Base-by-base conservation (phyloP, 1,140 invertebrate species). In the Calliphora vicina region DNA sequence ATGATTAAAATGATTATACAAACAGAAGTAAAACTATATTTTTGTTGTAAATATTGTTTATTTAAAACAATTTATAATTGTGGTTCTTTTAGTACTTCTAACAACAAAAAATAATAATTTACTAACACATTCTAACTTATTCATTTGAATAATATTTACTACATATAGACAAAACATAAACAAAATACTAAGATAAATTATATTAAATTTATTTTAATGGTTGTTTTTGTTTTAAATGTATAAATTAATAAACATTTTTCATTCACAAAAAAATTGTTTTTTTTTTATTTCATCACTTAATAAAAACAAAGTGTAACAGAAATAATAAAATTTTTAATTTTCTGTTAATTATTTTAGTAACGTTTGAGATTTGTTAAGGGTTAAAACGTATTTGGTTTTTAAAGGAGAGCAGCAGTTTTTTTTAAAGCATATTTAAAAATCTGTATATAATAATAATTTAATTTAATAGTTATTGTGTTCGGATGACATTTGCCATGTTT, bases 171-270 rank as follows among this genome's bases (percentile, higher is more conserved):
- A 8, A 5, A 35, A 35, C 6, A 57, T 57, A 57, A 57, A 67
- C 61, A 67, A 67, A 67, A 23, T 23, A 15, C n/a, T 67, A 67
- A 67, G 45, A 23, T 67, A 67, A 67, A 67, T 67, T 20, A 67
- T 67, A 67, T 67, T 17, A 67, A 23, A 67, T 67, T 67, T 23
- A 67, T 67, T 25, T 67, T 9, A 67, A 15, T 57, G 15, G 2
- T 57, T 57, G 15, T n/a, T 57, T 17, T 57, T 57, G 50, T 57
- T n/a, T n/a, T 57, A 67, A 67, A 23, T 10, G 20, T 20, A 67
- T 67, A 67, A 67, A 67, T 67, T 67, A 25, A 23, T 67, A 67
- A 67, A 67, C 57, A 67, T 67, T 67, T 67, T 67, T 67, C 61
- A 25, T 67, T 67, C 20, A 67, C 61, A 67, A 67, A 67, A 23